Evolutionary conservation across 2,113 vertebrate species (phyloP), one percentile per base, ranked within the genome.

Genomic region (Salminus brasiliensis): DNA sequence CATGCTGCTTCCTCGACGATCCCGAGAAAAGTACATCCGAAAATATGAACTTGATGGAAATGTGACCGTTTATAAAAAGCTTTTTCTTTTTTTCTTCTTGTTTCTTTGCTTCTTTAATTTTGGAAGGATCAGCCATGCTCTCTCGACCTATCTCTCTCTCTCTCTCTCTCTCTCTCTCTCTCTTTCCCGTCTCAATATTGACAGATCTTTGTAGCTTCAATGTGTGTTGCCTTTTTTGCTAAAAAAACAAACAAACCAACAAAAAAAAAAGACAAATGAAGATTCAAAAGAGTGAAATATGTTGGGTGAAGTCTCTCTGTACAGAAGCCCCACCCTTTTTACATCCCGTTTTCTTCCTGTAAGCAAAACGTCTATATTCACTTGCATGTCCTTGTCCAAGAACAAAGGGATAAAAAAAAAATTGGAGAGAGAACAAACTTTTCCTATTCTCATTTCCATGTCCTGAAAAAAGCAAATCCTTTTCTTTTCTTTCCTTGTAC

Each of bases 181-280:
- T 87, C 88, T 89, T 87, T 87, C 88, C 34, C 57, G 4, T 78
- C 79, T 90, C 86, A 86, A 87, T 89, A 92, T 91, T 87, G 90
- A 92, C 88, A 88, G 86, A 89, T 91, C 87, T 93, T 93, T 91
- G 91, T 93, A 91, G 88, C 89, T 90, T 89, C 78, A 93, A 84
- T 92, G 88, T 93, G 90, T 93, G 88, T 91, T 91, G 89, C 88
- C 88, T 89, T 92, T 84, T 93, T 93, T 93, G 85, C 85, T 88
- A 91, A 88, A 89, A 91, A 90, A 93, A 81, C 86, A 70, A 84
- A 85, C 86, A 86, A 90, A 90, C 81, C 87, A 79, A 49, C 49
- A 30, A 75, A 87, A 91, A 89, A 72, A 90, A 29, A 57, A 23
- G 21, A 66, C 36, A 39, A 45, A 77, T 71, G 1, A 39, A 23